Base-by-base conservation (phyloP, 2,113 vertebrate species). In the Prochilodus magdalenae region DNA sequence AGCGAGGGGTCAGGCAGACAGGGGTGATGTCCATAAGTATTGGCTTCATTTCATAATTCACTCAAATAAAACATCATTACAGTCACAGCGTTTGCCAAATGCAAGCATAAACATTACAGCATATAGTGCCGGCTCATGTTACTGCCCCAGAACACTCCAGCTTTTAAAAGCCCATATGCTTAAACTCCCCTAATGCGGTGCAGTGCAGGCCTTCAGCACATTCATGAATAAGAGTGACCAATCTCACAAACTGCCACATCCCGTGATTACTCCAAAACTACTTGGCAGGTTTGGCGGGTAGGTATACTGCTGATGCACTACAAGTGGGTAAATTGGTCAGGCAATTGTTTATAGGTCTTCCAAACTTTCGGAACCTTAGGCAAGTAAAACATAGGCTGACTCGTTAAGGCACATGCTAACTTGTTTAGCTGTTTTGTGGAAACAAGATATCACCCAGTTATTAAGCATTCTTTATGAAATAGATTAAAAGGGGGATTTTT, bases 41-140 rank as follows among this genome's bases (percentile, higher is more conserved):
- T 83, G 80, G 86, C 76, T 60, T 83, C 79, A 85, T 75, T 87
- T 87, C 83, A 83, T 83, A 69, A 84, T 81, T 80, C 49, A 76
- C 81, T 87, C 77, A 83, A 83, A 83, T 87, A 79, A 76, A 81
- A 79, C 76, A 79, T 81, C 36, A 69, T 84, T 82, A 81, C 53
- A 84, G 83, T 75, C 65, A 44, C 29, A 20, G 59, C 30, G 26
- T 70, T 27, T 60, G 80, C 86, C 83, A 83, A 85, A 82, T 71
- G 40, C 63, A 76, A 77, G 80, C 80, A 65, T 85, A 85, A 87
- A 85, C 83, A 84, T 81, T 82, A 76, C 83, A 77, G 27, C 80
- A 36, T 73, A 80, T 59, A 70, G 33, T 24, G 20, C 49, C 69
- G 66, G 59, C 65, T 82, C 75, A 15, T 11, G 55, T 87, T 79